These are phyloP conservation scores for Prosapia bicincta DNA, from an alignment of 2,888 invertebrate genomes.

Conservation along the genomic window DNA sequence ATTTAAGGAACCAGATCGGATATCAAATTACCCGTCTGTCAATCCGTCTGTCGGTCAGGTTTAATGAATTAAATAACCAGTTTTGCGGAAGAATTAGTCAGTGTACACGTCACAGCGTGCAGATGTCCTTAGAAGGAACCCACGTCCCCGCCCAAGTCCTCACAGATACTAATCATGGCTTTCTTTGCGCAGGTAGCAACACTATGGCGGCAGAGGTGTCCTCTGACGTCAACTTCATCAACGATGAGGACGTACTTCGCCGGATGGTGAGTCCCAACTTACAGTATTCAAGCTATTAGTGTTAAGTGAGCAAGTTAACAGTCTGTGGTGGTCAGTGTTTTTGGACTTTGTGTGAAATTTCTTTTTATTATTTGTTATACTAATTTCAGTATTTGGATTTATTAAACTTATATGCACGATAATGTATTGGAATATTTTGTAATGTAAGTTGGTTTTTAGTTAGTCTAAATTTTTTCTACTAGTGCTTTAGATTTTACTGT, in stretches of 20 bases:
- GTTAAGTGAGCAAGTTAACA: background rate
- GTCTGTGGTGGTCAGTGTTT: too few species aligned
- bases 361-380: too few species aligned
- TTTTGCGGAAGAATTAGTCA: background rate
- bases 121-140: background rate
- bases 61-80: background rate
- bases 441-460: too few species aligned
- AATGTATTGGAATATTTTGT: too few species aligned
- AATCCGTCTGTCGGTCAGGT: background rate
- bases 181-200: slow-evolving; percentile 2
- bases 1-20: too few species aligned
- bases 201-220: background rate
- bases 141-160: background rate
- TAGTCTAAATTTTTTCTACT: too few species aligned
- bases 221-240: background rate
- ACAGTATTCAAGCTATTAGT: too few species aligned
- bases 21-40: background rate
- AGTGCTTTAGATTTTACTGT: too few species aligned
- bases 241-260: background rate
- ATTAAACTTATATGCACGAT: too few species aligned
- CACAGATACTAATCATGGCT: background rate
- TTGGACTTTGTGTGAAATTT: too few species aligned
- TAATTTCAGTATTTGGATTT: too few species aligned
- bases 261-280: background rate
- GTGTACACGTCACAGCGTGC: background rate